These are phyloP conservation scores for Trinectes maculatus DNA, from an alignment of 2,113 vertebrate genomes.

Conservation along the genomic window DNA sequence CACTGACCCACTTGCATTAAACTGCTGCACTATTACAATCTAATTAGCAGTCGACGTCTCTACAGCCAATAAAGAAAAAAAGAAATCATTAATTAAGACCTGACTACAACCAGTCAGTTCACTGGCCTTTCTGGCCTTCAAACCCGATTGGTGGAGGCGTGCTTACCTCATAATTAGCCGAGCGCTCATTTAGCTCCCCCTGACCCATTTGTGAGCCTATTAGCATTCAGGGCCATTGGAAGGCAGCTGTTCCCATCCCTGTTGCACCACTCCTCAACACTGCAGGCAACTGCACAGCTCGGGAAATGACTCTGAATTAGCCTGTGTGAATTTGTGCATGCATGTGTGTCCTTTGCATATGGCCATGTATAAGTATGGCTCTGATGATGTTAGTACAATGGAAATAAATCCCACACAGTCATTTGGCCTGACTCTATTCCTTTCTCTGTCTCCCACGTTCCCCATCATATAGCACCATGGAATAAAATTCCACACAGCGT, in stretches of 20 bases:
- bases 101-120: constrained; percentile 32
- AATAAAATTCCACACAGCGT: constrained; percentile 37
- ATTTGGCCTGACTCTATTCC: constrained; percentile 24
- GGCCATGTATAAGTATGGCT: constrained; percentile 16
- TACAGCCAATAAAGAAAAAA: constrained; percentile 1
- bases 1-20: constrained; percentile 55
- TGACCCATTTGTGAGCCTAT: constrained; percentile 71
- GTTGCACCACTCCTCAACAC: constrained; percentile 57
- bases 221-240: constrained; percentile 69
- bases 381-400: constrained; percentile 38
- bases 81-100: constrained; percentile 12
- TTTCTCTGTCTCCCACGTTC: constrained; percentile 6
- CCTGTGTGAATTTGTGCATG: not conserved
- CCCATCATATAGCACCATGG: constrained; percentile 12
- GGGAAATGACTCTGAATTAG: constrained; percentile 56
- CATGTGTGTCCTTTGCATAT: not conserved
- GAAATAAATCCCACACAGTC: constrained; percentile 49
- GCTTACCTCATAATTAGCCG: constrained; percentile 52
- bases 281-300: constrained; percentile 65
- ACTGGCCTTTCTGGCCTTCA: constrained; percentile 35
- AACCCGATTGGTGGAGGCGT: constrained; percentile 36
- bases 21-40: constrained; percentile 21
- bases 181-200: constrained; percentile 68
- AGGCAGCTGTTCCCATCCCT: constrained; percentile 53
- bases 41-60: constrained; percentile 55